Evolutionary conservation across 2,888 invertebrate species (phyloP).

Genomic region (Microplitis deprimator): DNA sequence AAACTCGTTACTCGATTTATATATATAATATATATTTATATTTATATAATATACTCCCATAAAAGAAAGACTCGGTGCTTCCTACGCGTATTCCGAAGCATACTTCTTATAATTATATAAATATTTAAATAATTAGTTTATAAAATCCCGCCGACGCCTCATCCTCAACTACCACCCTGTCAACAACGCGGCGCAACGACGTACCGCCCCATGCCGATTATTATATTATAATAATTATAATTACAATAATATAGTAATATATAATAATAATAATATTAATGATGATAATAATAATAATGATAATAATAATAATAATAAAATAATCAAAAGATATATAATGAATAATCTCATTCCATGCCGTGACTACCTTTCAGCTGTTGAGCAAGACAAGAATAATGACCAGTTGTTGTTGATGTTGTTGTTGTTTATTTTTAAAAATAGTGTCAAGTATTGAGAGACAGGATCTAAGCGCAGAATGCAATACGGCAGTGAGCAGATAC

Average conservation of each 20-base stretch:
- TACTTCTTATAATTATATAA: not conserved
- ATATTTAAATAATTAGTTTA: not conserved
- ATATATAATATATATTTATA: not conserved
- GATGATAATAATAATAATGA: not conserved
- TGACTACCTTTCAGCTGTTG: slow-evolving; percentile 1
- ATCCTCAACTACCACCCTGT: slow-evolving; percentile 27
- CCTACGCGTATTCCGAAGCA: slow-evolving; percentile 6
- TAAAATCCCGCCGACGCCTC: slow-evolving; percentile 34
- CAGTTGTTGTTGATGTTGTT: not conserved
- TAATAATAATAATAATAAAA: not conserved
- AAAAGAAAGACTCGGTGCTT: slow-evolving; percentile 3
- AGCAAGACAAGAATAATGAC: slow-evolving; percentile 1
- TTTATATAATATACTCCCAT: slow-evolving; percentile 25
- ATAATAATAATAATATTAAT: not conserved
- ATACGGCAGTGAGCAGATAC: not conserved
- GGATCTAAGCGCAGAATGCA: not conserved
- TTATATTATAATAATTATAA: not conserved
- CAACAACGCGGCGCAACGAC: slow-evolving; percentile 36
- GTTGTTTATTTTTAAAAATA: not conserved
- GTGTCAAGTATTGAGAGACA: not conserved
- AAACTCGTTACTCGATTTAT: slow-evolving; percentile 14
- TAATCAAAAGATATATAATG: not conserved
- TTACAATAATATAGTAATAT: not conserved
- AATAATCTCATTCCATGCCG: not conserved
- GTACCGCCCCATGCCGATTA: slow-evolving; percentile 42